These are phyloP conservation scores for Margarornis squamiger DNA, from an alignment of 2,797 vertebrate genomes.

Conservation along the genomic window DNA sequence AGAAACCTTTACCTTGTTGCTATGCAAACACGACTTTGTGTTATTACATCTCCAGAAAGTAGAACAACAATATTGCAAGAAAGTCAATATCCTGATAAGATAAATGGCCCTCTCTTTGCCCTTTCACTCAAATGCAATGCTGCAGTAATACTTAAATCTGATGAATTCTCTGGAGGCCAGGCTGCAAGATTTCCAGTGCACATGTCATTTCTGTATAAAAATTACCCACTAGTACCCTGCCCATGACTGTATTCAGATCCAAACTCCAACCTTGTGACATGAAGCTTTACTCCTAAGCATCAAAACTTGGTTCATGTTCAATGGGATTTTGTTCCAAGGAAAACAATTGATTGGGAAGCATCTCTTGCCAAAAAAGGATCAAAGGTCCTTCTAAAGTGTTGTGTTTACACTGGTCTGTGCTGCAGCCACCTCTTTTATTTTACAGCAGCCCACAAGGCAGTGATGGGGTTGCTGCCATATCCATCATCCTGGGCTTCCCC, in stretches of 20 bases:
- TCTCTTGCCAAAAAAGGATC: neutral
- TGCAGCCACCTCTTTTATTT: neutral
- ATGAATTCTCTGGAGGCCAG: neutral
- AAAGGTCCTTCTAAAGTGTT: neutral
- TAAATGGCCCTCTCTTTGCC: slow-evolving; percentile 10
- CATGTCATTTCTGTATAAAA: neutral
- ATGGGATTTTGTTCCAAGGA: neutral
- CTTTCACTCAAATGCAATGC: neutral
- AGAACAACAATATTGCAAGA: slow-evolving; percentile 2
- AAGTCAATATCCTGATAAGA: slow-evolving; percentile 47
- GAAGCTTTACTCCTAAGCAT: neutral
- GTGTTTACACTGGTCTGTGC: neutral
- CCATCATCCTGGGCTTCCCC: neutral
- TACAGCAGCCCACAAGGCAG: neutral
- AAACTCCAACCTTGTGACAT: neutral
- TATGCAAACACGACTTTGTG: slow-evolving; percentile 34
- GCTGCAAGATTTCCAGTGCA: neutral
- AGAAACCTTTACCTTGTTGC: slow-evolving; percentile 52
- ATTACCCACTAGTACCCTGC: neutral
- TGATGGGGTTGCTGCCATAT: neutral
- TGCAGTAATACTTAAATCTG: neutral
- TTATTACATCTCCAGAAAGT: slow-evolving; percentile 7
- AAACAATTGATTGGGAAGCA: neutral
- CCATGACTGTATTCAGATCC: neutral
- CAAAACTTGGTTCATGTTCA: neutral